These are phyloP conservation scores for Rhineura floridana DNA, from an alignment of 2,113 vertebrate genomes.

Conservation along the genomic window DNA sequence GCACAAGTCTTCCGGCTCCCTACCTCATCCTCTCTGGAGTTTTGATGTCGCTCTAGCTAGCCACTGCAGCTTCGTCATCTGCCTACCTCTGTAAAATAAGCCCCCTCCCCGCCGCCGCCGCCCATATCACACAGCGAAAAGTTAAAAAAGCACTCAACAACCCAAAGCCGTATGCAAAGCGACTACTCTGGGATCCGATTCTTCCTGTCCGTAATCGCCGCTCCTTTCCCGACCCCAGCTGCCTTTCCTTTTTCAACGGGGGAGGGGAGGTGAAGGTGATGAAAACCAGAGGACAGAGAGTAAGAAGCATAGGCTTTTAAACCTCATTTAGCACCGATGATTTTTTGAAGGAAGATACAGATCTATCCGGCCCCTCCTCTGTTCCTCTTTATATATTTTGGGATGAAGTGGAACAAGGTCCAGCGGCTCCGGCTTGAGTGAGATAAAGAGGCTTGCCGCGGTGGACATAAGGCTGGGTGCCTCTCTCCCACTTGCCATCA, in stretches of 20 bases:
- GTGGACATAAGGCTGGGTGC: conserved; percentile 21
- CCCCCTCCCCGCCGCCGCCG: conserved; percentile 36
- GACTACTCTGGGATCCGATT: conserved; percentile 40
- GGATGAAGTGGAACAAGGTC: conserved; percentile 48
- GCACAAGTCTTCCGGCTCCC: background rate
- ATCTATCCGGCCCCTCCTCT: no score
- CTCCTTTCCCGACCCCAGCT: background rate
- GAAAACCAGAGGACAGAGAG: background rate
- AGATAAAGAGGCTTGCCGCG: conserved; percentile 2
- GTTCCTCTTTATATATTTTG: background rate
- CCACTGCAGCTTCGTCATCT: conserved; percentile 56
- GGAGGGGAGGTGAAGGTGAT: no score
- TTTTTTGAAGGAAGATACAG: conserved; percentile 36
- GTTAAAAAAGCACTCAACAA: background rate
- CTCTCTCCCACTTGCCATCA: conserved; percentile 52
- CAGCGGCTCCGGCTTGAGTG: background rate
- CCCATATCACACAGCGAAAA: conserved; percentile 11
- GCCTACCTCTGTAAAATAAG: conserved; percentile 43
- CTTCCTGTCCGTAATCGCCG: conserved; percentile 3
- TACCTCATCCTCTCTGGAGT: conserved; percentile 51
- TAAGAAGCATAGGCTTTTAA: conserved; percentile 32
- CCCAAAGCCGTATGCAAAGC: conserved; percentile 30
- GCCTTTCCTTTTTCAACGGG: background rate
- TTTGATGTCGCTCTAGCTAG: conserved; percentile 47
- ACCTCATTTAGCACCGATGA: conserved; percentile 13